Conservation (phyloP, 2,797 vertebrate species). For the Liasis olivaceus region DNA sequence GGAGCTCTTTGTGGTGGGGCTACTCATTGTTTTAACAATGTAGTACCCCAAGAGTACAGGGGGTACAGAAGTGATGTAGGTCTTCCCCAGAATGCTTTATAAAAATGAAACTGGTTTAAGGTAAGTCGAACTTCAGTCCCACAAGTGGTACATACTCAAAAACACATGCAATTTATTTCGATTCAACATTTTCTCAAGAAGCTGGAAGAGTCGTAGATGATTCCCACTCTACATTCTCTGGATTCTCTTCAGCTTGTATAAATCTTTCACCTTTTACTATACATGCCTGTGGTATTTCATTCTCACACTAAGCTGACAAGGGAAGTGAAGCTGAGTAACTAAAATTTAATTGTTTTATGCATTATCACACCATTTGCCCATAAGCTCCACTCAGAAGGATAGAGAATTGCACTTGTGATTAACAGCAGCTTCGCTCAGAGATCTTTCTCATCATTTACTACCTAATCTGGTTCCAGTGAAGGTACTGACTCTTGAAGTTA, state of each 20-base stretch:
- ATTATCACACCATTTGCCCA: background rate
- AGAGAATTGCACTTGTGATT: background rate
- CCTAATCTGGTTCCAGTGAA: background rate
- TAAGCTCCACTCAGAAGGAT: background rate
- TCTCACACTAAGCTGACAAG: background rate
- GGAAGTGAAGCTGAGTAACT: background rate
- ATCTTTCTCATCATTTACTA: background rate
- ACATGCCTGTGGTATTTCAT: background rate
- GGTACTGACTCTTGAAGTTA: background rate
- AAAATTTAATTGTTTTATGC: too few relatives aligned
- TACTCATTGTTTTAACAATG: background rate
- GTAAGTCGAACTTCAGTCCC: background rate
- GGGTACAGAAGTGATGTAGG: background rate
- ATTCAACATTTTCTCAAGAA: background rate
- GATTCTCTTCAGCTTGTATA: background rate
- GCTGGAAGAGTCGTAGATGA: background rate
- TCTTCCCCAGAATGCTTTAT: background rate
- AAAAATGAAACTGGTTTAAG: background rate
- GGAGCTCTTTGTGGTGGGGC: background rate
- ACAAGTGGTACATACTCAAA: background rate
- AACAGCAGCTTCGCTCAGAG: background rate
- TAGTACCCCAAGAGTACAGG: background rate
- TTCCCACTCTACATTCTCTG: background rate
- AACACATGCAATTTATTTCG: background rate
- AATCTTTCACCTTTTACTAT: background rate